Evolutionary conservation across 2,797 vertebrate species (phyloP).

Genomic region (Erpetoichthys calabaricus): DNA sequence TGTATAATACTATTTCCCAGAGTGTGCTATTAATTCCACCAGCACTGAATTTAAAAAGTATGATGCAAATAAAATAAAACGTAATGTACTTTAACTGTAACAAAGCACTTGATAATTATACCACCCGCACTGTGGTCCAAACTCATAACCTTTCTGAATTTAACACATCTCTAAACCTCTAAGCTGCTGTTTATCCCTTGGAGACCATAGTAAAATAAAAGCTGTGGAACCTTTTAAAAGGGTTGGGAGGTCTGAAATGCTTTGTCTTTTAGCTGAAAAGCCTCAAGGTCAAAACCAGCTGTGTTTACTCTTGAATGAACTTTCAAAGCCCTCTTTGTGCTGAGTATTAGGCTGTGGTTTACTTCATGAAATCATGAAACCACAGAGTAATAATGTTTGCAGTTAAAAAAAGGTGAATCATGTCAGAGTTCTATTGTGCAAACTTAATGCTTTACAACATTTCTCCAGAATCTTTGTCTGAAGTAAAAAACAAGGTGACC

Average conservation of each 20-base stretch:
- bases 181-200: background rate
- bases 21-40: too few species aligned
- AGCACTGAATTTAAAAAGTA: too few species aligned
- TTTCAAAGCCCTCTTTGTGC: slow-evolving; percentile 7
- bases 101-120: too few species aligned
- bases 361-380: slow-evolving; percentile 11
- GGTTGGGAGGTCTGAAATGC: slow-evolving; percentile 3
- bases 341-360: slow-evolving; percentile 5
- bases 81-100: too few species aligned
- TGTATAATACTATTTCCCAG: too few species aligned
- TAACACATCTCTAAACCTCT: background rate
- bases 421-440: slow-evolving; percentile 21
- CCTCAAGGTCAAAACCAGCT: slow-evolving; percentile 8
- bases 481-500: slow-evolving; percentile 60
- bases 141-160: background rate
- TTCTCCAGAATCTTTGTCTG: slow-evolving; percentile 44
- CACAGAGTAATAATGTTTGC: slow-evolving; percentile 2
- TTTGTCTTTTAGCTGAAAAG: slow-evolving; percentile 2
- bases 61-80: too few species aligned
- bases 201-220: slow-evolving; percentile 5
- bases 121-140: background rate
- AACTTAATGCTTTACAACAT: slow-evolving; percentile 34
- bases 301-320: slow-evolving; percentile 9
- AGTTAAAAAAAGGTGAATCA: slow-evolving; percentile 10
- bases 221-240: slow-evolving; percentile 7